A percentile compares a stretch with the other conserved stretches of the same genome.
phyloP scores from a whole-genome alignment of 2,888 invertebrate genomes.

The Drosophila meridiana region DNA sequence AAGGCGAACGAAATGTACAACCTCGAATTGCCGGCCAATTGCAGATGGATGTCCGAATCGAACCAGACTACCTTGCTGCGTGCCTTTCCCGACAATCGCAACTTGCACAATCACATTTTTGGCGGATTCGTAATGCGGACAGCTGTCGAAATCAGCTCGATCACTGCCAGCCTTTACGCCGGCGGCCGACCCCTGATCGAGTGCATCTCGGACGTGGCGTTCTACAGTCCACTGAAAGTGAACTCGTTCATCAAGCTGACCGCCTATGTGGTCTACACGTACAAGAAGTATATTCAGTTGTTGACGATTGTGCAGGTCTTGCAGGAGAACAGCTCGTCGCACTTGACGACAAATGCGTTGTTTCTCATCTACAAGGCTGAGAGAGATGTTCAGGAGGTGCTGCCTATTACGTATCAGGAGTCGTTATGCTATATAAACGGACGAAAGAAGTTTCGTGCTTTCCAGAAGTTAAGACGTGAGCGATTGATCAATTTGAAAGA shows the following conservation, averaged over 20 bases:
- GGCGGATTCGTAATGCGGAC: conserved; percentile 92
- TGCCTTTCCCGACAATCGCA: conserved; percentile 89
- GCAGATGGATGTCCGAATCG: conserved; percentile 88
- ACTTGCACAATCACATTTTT: conserved; percentile 90
- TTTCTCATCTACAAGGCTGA: conserved; percentile 88
- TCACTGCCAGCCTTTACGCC: conserved; percentile 87
- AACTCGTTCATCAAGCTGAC: conserved; percentile 89
- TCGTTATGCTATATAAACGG: conserved; percentile 35
- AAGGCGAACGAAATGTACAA: conserved; percentile 85
- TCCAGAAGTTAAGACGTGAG: not conserved
- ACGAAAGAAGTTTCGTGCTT: conserved; percentile 29
- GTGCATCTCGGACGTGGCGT: conserved; percentile 90
- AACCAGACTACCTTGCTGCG: conserved; percentile 87
- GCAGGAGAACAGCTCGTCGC: conserved; percentile 86
- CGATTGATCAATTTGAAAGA: not conserved
- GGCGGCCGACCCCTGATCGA: conserved; percentile 86
- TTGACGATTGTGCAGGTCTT: conserved; percentile 88
- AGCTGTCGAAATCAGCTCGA: conserved; percentile 90
- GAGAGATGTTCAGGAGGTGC: conserved; percentile 85
- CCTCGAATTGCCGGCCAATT: conserved; percentile 86
- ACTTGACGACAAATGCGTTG: conserved; percentile 89
- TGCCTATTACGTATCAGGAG: conserved; percentile 45
- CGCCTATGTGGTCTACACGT: conserved; percentile 87
- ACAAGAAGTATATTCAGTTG: conserved; percentile 87
- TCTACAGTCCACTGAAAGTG: conserved; percentile 89